phyloP scores from a whole-genome alignment of 2,797 vertebrate genomes.

The Hydrophis major region DNA sequence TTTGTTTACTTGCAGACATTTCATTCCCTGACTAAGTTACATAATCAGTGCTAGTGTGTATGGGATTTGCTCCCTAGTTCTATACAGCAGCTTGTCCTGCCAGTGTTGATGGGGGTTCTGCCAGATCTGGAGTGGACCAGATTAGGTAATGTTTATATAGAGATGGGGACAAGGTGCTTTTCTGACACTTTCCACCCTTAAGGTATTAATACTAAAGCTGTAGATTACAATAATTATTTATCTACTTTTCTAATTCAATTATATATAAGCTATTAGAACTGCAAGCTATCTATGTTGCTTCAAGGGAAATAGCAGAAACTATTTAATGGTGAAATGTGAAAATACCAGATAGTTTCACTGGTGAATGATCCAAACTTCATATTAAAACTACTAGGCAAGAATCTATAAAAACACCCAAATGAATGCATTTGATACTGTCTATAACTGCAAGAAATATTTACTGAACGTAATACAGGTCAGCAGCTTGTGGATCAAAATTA shows the following conservation, averaged over 20 bases:
- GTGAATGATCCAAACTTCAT: slow-evolving; percentile 35
- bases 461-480: slow-evolving; percentile 33
- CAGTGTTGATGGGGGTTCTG: neutral
- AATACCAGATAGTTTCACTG: slow-evolving; percentile 42
- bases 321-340: slow-evolving; percentile 52
- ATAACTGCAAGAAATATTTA: slow-evolving; percentile 52
- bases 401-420: slow-evolving; percentile 43
- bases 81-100: neutral
- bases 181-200: neutral
- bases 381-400: slow-evolving; percentile 56
- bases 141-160: neutral
- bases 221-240: neutral
- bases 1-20: neutral
- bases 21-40: neutral
- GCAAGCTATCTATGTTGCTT: slow-evolving; percentile 31
- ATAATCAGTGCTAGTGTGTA: neutral
- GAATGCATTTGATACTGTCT: slow-evolving; percentile 36
- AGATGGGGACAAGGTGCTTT: neutral
- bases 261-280: slow-evolving; percentile 52
- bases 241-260: slow-evolving; percentile 21
- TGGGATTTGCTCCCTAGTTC: neutral
- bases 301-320: slow-evolving; percentile 26
- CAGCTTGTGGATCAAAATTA: slow-evolving; percentile 53
- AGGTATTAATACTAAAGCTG: neutral
- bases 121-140: neutral